Base-by-base conservation (phyloP, 1,140 invertebrate species). In the Thaumetopoea pityocampa region DNA sequence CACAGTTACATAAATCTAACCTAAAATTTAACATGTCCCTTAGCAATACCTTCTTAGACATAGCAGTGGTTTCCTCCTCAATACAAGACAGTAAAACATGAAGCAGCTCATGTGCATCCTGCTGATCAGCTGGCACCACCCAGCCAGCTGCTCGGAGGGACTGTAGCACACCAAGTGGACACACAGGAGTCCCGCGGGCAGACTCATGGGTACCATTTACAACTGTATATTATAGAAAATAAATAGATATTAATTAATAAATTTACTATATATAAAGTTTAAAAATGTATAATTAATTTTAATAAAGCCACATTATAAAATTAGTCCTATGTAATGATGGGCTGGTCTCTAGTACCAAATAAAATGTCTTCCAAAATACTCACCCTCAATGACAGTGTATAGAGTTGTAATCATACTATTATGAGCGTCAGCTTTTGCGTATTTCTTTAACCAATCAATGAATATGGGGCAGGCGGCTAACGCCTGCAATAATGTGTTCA, bases 61-160 rank as follows among this genome's bases (percentile, higher is more conserved):
- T 72, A 28, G 78, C 76, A 16, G 61, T 64, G 7, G 90, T 89
- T 83, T 98, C 95, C 78, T 95, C 92, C 77, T 96, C 94, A 9
- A 98, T 84, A 15, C 95, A 95, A 14, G 93, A 90, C 5, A 96
- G 87, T 51, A 98, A 72, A 6, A 96, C 91, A 85, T 96, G 94
- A 45, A 97, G 92, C 27, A 97, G 72, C 76, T 98, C 96, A 78
- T 97, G 95, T 9, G 94, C 93, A 87, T 98, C 96, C 86, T 97
- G 95, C 83, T 98, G 94, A 51, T 95, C 94, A 47, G 92, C 89
- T 0, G 92, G 90, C 35, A 97, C 94, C 27, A 93, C 90, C 95
- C 95, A 97, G 6, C 93, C 89, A 4, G 92, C 84, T 1, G 89
- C 81, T 41, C 90, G 87, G 0, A 98, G 70, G 0, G 93, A 91